phyloP scores from a whole-genome alignment of 2,113 vertebrate species.

The Hyperopisus bebe region DNA sequence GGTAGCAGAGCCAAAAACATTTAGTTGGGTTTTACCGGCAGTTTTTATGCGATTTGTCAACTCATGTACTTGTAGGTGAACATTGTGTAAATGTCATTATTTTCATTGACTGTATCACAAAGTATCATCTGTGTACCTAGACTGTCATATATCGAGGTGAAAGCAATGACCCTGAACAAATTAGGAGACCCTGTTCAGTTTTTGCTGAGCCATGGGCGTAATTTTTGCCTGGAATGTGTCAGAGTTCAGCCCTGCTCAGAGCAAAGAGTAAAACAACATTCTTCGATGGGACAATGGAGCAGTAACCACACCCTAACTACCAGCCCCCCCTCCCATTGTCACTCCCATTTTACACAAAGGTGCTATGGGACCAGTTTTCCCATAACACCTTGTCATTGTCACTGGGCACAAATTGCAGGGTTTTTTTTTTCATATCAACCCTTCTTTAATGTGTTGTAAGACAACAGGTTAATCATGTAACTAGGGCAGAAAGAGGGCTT shows the following conservation, averaged over 20 bases:
- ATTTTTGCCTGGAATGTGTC: background rate
- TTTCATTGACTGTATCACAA: background rate
- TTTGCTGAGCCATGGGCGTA: background rate
- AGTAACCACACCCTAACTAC: background rate
- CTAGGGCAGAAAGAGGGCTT: background rate
- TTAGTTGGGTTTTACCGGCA: background rate
- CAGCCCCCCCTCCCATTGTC: constrained; percentile 6
- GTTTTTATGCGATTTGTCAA: background rate
- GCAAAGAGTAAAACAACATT: constrained; percentile 1
- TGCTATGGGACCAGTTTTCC: background rate
- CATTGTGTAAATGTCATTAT: background rate
- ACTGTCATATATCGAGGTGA: background rate
- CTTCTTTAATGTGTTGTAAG: background rate
- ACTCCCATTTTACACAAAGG: background rate
- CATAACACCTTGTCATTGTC: background rate
- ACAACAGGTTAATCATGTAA: background rate
- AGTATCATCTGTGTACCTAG: background rate
- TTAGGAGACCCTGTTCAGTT: background rate
- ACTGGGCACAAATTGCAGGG: background rate
- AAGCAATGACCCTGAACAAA: background rate
- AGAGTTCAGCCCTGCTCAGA: background rate
- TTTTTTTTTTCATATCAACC: background rate
- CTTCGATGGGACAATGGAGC: background rate
- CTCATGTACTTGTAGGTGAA: background rate
- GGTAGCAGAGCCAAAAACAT: background rate